These are phyloP conservation scores for Dermatemys mawii DNA, from an alignment of 2,113 vertebrate species.

Conservation along the genomic window DNA sequence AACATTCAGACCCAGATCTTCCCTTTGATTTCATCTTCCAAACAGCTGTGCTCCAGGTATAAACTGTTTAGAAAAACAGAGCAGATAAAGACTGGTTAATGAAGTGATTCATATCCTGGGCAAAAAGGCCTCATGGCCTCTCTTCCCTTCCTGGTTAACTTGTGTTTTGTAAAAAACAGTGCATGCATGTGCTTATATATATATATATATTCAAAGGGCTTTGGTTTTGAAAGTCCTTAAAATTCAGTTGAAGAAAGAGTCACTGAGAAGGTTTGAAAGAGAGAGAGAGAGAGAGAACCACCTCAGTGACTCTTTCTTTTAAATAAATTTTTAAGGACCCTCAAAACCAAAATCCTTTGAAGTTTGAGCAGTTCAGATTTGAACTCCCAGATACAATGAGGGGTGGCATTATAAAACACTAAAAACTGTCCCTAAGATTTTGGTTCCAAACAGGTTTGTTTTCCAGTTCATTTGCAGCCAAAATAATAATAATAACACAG, in stretches of 20 bases:
- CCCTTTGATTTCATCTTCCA: neutral
- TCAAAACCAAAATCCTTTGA: neutral
- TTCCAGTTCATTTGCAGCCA: neutral
- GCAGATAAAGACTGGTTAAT: neutral
- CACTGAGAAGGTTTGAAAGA: neutral
- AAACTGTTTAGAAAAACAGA: neutral
- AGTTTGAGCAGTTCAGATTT: neutral
- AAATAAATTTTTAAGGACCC: neutral
- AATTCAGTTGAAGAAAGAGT: neutral
- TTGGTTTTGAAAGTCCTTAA: neutral
- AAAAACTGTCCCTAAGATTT: neutral
- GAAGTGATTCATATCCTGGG: fast-evolving
- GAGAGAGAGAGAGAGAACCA: too few species aligned
- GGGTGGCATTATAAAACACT: neutral
- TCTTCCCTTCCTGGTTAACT: neutral
- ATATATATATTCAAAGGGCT: neutral
- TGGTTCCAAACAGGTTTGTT: neutral
- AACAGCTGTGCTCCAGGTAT: neutral
- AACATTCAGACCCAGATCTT: neutral
- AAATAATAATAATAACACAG: neutral
- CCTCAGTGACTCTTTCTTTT: neutral
- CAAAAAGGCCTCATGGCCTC: neutral
- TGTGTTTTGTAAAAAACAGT: neutral
- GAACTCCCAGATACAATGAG: neutral
- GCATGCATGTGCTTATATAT: neutral